Evolutionary conservation across 2,888 invertebrate species (phyloP).

Genomic region (Amblyteles armatorius): DNA sequence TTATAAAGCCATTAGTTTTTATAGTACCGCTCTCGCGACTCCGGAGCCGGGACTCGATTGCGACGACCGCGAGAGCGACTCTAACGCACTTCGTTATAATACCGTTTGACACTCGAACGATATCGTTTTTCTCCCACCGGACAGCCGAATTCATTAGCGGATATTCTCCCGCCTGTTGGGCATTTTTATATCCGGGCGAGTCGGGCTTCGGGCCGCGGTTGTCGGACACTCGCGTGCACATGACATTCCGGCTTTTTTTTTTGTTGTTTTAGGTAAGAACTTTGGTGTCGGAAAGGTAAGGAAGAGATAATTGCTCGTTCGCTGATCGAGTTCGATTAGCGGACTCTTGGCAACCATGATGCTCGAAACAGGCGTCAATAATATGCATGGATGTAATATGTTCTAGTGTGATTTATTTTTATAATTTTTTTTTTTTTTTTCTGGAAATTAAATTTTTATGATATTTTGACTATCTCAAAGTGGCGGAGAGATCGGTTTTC

Average conservation of each 20-base stretch:
- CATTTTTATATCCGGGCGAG: not conserved
- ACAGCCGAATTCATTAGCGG: constrained; percentile 55
- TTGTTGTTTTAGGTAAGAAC: constrained; percentile 19
- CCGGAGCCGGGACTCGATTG: not conserved
- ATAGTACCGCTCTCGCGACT: constrained; percentile 36
- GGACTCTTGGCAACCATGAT: not conserved
- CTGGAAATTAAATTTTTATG: not conserved
- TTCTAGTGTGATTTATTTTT: too few species aligned
- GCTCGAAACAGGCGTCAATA: too few species aligned
- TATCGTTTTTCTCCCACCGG: constrained; percentile 46
- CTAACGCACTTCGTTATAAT: constrained; percentile 29
- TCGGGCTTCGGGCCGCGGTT: constrained; percentile 5
- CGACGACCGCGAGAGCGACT: constrained; percentile 15
- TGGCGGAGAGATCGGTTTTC: not conserved
- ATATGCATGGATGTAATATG: too few species aligned
- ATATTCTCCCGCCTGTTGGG: constrained; percentile 9
- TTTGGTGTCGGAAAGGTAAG: not conserved
- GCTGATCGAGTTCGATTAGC: constrained; percentile 63
- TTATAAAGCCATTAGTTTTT: constrained; percentile 68
- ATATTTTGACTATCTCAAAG: not conserved
- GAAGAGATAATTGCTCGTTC: constrained; percentile 17
- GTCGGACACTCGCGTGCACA: constrained; percentile 20
- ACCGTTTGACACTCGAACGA: constrained; percentile 60
- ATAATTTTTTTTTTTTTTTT: not conserved
- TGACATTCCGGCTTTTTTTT: constrained; percentile 16